phyloP scores from a whole-genome alignment of 2,888 invertebrate species.

The Tenthredo livida region DNA sequence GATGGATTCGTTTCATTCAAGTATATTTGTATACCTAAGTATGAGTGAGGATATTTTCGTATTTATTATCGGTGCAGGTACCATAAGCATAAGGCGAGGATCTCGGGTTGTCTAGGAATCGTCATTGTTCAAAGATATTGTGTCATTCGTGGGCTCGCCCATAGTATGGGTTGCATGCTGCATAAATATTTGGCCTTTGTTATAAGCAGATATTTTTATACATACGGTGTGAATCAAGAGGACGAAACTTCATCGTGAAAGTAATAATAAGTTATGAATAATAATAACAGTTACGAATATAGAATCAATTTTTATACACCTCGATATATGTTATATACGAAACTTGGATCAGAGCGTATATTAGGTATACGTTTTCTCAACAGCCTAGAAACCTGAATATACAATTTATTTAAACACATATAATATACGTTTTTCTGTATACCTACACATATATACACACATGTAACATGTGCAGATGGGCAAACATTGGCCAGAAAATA shows the following conservation, averaged over 20 bases:
- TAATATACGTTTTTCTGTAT: not conserved
- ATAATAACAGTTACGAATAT: not conserved
- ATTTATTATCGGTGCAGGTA: not conserved
- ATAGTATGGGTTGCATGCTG: slow-evolving; percentile 38
- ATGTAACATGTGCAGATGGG: not conserved
- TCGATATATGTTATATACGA: not conserved
- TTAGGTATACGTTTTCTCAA: too few species aligned
- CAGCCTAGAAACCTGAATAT: not conserved
- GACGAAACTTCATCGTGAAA: not conserved
- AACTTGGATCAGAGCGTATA: not conserved
- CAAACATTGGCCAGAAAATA: not conserved
- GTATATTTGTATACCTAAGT: not conserved
- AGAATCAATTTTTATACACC: not conserved
- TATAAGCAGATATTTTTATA: not conserved
- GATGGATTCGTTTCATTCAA: not conserved
- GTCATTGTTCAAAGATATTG: slow-evolving; percentile 63
- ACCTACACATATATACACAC: too few species aligned
- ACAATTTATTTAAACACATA: not conserved
- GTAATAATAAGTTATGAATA: not conserved
- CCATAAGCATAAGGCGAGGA: not conserved
- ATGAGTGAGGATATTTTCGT: not conserved
- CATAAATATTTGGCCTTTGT: slow-evolving; percentile 51
- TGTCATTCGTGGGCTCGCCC: slow-evolving; percentile 68
- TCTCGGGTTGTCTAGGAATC: not conserved
- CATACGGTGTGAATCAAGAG: not conserved